Conservation (phyloP, 2,113 vertebrate species). For the Misgurnus anguillicaudatus region DNA sequence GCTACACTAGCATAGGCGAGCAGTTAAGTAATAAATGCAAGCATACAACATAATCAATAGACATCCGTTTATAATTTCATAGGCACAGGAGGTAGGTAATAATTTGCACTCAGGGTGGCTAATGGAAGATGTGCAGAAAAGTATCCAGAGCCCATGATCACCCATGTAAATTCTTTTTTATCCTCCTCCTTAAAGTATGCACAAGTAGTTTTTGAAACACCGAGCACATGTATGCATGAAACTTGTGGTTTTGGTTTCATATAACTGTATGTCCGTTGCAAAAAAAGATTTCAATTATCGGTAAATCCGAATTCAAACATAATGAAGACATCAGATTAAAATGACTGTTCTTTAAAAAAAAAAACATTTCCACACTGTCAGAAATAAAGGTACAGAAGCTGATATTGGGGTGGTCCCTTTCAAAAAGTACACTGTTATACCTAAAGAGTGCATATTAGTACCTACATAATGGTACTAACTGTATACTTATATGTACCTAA, state of each 20-base stretch:
- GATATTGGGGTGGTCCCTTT: too few relatives aligned
- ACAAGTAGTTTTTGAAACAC: constrained; percentile 7
- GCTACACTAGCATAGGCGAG: constrained; percentile 11
- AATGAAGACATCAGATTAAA: neutral
- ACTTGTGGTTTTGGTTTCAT: constrained; percentile 11
- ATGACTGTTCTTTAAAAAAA: neutral
- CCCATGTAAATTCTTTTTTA: neutral
- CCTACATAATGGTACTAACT: too few relatives aligned
- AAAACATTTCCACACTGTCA: neutral
- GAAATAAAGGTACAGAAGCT: too few relatives aligned
- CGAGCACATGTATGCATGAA: too few relatives aligned
- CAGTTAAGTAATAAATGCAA: neutral
- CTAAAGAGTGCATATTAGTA: too few relatives aligned
- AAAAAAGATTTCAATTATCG: neutral
- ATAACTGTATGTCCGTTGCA: neutral
- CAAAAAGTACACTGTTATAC: too few relatives aligned
- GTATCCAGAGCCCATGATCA: neutral
- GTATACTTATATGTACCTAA: too few relatives aligned
- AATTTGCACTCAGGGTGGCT: constrained; percentile 26
- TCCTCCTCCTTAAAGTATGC: neutral
- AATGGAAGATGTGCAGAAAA: neutral
- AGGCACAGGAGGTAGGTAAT: constrained; percentile 55
- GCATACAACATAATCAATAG: constrained; percentile 8
- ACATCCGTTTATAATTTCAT: constrained; percentile 42
- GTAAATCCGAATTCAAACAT: neutral